Evolutionary conservation across 2,888 invertebrate genomes (phyloP).

Genomic region (Lithosia quadra): DNA sequence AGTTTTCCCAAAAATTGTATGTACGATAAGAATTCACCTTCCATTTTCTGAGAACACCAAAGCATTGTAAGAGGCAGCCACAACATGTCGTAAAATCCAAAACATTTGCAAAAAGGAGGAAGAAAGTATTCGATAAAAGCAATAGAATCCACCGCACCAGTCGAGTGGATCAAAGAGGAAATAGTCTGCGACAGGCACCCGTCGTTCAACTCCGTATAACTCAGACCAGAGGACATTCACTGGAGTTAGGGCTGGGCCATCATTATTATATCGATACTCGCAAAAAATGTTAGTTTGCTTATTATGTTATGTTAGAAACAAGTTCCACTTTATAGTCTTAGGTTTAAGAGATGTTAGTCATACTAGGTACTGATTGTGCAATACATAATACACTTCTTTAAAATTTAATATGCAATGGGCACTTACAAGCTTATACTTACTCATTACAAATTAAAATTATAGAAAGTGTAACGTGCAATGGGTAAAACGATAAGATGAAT

Average conservation of each 20-base stretch:
- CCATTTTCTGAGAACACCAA: constrained; percentile 22
- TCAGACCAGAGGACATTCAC: constrained; percentile 44
- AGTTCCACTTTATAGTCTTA: not conserved
- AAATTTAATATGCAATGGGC: too few species aligned
- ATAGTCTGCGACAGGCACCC: constrained; percentile 50
- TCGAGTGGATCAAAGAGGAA: constrained; percentile 47
- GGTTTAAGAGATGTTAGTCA: too few species aligned
- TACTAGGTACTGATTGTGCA: too few species aligned
- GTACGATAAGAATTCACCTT: constrained; percentile 13
- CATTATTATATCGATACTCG: constrained; percentile 42
- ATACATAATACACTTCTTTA: too few species aligned
- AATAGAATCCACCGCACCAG: constrained; percentile 35
- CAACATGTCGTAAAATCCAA: constrained; percentile 37
- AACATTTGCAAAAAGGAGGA: constrained; percentile 31
- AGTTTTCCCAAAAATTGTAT: not conserved
- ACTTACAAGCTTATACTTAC: too few species aligned
- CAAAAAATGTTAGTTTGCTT: not conserved
- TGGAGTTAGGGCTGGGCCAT: constrained; percentile 43
- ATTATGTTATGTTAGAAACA: too few species aligned
- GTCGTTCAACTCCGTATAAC: constrained; percentile 53
- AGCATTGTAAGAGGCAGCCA: constrained; percentile 24
- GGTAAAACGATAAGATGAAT: not conserved
- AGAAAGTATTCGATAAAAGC: constrained; percentile 37
- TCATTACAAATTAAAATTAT: not conserved
- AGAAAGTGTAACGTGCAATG: not conserved